phyloP scores from a whole-genome alignment of 1,140 invertebrate species.

The Pteromalus puparum region DNA sequence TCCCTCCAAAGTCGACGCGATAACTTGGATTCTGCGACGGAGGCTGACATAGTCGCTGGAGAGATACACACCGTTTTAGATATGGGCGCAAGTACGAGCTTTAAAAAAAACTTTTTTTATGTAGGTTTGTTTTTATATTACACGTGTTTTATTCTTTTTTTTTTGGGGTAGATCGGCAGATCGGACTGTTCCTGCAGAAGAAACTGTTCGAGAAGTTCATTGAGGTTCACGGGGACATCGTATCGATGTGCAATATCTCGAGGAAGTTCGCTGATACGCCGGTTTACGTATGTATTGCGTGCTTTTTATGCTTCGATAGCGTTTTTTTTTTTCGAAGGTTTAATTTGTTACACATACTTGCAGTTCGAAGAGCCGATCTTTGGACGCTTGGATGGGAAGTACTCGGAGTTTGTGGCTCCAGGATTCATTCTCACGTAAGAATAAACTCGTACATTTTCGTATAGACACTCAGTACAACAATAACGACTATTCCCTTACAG shows the following conservation, averaged over 20 bases:
- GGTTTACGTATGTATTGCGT: slow-evolving; percentile 65
- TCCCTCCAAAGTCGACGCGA: slow-evolving; percentile 78
- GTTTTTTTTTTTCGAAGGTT: background rate
- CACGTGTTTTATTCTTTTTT: slow-evolving; percentile 33
- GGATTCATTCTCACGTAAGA: slow-evolving; percentile 84
- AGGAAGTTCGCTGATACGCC: slow-evolving; percentile 77
- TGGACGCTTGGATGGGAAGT: slow-evolving; percentile 80
- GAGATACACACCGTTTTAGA: slow-evolving; percentile 83
- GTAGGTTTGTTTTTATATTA: background rate
- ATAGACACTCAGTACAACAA: slow-evolving; percentile 68
- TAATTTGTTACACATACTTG: slow-evolving; percentile 47
- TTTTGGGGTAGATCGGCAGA: slow-evolving; percentile 81
- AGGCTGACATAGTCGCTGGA: slow-evolving; percentile 76
- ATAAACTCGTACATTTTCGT: background rate
- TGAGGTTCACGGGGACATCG: slow-evolving; percentile 75
- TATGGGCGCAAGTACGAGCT: slow-evolving; percentile 74
- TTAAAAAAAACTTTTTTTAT: background rate
- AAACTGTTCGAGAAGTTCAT: slow-evolving; percentile 80
- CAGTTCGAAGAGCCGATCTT: slow-evolving; percentile 84
- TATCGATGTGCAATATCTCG: slow-evolving; percentile 78
- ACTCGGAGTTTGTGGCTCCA: slow-evolving; percentile 85
- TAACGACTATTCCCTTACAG: slow-evolving; percentile 71
- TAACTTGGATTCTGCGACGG: slow-evolving; percentile 62
- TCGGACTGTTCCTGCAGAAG: slow-evolving; percentile 80
- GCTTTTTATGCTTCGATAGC: background rate